Evolutionary conservation across 2,113 vertebrate genomes (phyloP).

Genomic region (Falcunculus frontatus): DNA sequence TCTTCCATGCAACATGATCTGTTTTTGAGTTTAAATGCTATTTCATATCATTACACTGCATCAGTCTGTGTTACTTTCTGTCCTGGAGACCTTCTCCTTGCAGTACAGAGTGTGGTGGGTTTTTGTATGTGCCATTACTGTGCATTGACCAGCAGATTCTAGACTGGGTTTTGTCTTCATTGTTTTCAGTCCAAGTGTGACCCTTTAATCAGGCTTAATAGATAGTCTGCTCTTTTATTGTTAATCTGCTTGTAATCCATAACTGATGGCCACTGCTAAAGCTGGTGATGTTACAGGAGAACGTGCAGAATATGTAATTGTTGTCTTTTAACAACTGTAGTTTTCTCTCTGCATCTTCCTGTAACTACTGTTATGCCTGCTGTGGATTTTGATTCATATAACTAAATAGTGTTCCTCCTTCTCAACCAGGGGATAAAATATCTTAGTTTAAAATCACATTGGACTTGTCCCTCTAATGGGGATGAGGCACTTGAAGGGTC

Average conservation of each 20-base stretch:
- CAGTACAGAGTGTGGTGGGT: neutral
- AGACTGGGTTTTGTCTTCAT: neutral
- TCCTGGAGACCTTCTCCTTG: neutral
- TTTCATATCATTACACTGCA: neutral
- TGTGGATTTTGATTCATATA: neutral
- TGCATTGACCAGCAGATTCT: neutral
- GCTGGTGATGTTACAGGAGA: neutral
- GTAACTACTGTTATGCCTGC: neutral
- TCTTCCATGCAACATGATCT: neutral
- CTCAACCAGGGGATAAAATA: neutral
- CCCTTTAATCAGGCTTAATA: neutral
- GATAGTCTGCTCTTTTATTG: neutral
- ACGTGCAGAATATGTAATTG: neutral
- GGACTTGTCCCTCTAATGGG: neutral
- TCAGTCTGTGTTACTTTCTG: neutral
- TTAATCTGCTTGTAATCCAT: neutral
- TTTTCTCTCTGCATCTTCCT: neutral
- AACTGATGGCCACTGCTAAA: neutral
- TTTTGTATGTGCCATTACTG: neutral
- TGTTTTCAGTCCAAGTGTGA: neutral
- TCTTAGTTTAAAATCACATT: neutral
- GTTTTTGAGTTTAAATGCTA: neutral
- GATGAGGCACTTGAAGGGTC: neutral
- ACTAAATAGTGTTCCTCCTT: neutral
- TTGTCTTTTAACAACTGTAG: neutral